Conservation (phyloP, 2,797 vertebrate genomes). For the Neosilurus mollespiculum region DNA sequence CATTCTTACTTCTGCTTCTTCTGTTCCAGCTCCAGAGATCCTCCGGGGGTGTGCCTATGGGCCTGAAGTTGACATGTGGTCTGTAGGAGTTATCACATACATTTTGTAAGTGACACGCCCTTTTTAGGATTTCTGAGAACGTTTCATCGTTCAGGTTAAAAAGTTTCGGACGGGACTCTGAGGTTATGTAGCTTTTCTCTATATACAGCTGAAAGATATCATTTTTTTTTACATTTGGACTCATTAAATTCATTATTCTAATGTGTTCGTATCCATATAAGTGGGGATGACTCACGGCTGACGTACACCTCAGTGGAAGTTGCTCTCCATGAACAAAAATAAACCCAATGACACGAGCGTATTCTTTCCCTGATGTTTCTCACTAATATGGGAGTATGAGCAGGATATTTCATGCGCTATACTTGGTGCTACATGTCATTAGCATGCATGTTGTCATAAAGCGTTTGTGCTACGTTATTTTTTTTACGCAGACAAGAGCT, state of each 20-base stretch:
- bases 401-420: not conserved
- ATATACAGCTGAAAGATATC: not conserved
- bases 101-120: conserved; percentile 80
- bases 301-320: not conserved
- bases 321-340: not conserved
- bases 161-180: not conserved
- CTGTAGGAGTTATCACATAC: conserved; percentile 86
- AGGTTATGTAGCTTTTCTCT: not conserved
- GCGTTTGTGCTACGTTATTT: not conserved
- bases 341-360: not conserved
- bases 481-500: not conserved
- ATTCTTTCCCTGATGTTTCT: not conserved
- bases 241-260: not conserved
- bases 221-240: not conserved
- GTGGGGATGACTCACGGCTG: conserved; percentile 13
- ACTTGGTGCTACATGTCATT: not conserved
- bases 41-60: conserved; percentile 84
- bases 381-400: not conserved
- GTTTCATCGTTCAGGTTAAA: not conserved
- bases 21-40: conserved; percentile 80
- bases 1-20: conserved; percentile 27
- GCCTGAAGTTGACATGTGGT: conserved; percentile 90
- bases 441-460: not conserved
- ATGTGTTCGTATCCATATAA: not conserved
- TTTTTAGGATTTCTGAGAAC: conserved; percentile 34